These are phyloP conservation scores for Lethenteron reissneri DNA, from an alignment of 2,113 vertebrate species.

Conservation along the genomic window DNA sequence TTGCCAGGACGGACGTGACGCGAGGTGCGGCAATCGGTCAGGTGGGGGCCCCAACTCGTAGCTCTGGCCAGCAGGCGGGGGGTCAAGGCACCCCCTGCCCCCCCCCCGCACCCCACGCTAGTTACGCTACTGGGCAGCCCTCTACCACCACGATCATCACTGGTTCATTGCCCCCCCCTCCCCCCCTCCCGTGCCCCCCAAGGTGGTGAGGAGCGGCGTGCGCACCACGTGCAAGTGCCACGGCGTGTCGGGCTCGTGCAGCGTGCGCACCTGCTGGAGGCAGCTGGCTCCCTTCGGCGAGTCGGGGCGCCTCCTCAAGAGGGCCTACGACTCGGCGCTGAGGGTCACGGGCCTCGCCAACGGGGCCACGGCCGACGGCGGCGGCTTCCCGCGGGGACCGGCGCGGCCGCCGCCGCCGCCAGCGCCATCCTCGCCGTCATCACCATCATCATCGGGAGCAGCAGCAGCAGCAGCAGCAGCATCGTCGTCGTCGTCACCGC, in stretches of 20 bases:
- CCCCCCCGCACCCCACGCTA: no score
- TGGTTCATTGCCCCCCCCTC: neutral
- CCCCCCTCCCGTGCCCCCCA: no score
- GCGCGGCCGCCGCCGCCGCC: conserved; percentile 16
- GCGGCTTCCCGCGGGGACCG: conserved; percentile 40
- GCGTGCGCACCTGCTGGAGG: conserved; percentile 83
- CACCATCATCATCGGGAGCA: no score
- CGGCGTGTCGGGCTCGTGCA: conserved; percentile 80
- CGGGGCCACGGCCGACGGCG: conserved; percentile 67
- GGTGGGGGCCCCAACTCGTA: no score
- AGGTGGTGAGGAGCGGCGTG: conserved; percentile 88
- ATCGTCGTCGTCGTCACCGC: conserved; percentile 51
- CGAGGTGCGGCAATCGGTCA: no score
- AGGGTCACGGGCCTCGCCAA: conserved; percentile 87
- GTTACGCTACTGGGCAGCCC: neutral
- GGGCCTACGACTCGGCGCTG: conserved; percentile 65
- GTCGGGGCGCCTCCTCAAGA: conserved; percentile 79
- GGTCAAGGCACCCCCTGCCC: no score
- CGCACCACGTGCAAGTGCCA: conserved; percentile 97
- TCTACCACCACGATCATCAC: neutral
- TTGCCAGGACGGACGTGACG: no score
- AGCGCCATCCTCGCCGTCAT: no score
- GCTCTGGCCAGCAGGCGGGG: no score
- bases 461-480: neutral
- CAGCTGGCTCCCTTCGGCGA: conserved; percentile 88